Conservation (phyloP, 2,888 invertebrate species). For the Aphrophora alni region DNA sequence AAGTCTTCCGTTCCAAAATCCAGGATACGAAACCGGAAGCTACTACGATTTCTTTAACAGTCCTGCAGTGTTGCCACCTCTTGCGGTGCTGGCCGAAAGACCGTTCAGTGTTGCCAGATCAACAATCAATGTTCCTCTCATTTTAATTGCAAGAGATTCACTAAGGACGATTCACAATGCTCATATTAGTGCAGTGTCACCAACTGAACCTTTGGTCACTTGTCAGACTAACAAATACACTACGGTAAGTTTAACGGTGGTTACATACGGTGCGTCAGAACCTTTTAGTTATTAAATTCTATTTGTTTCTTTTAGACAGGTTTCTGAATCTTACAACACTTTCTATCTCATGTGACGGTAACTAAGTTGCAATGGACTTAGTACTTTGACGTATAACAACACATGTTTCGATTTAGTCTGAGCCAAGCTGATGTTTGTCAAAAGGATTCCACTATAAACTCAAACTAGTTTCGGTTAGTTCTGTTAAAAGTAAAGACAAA, state of each 20-base stretch:
- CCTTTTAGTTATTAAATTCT: too few relatives aligned
- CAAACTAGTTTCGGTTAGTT: too few relatives aligned
- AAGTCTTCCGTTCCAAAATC: background rate
- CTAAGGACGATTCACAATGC: constrained; percentile 55
- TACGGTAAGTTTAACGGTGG: constrained; percentile 37
- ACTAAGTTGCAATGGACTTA: too few relatives aligned
- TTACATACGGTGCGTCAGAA: background rate
- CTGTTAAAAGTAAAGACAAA: too few relatives aligned
- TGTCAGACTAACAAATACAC: constrained; percentile 53
- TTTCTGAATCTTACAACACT: too few relatives aligned
- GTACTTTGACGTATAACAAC: too few relatives aligned
- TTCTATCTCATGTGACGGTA: too few relatives aligned
- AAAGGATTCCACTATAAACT: too few relatives aligned
- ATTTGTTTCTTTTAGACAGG: too few relatives aligned
- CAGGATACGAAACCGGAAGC: background rate
- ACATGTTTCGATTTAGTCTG: too few relatives aligned
- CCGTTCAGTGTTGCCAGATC: constrained; percentile 45
- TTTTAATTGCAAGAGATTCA: constrained; percentile 45
- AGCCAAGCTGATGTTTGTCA: too few relatives aligned
- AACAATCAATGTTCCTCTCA: constrained; percentile 45
- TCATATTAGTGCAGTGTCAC: constrained; percentile 56
- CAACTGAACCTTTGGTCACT: constrained; percentile 56
- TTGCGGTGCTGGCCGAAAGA: constrained; percentile 48
- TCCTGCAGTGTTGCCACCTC: constrained; percentile 35
- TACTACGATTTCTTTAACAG: background rate